A percentile compares a stretch with the other conserved stretches of the same genome.
Conservation (phyloP, 2,888 invertebrate species). For the Lasioglossum malachurum region DNA sequence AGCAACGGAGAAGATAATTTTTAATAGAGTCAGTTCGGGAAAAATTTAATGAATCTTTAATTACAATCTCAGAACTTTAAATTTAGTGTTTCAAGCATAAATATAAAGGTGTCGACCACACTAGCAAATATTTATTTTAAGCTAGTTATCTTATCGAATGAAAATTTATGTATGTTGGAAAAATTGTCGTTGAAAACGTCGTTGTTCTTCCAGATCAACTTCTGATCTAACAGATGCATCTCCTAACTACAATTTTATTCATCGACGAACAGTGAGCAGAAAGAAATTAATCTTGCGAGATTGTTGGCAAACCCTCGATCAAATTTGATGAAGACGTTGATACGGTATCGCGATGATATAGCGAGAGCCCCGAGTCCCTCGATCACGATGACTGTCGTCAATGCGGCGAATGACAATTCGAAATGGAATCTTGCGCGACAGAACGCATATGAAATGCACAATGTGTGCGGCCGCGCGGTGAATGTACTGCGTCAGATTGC, state of each 20-base stretch:
- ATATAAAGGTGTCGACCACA: too few species aligned
- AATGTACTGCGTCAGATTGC: conserved; percentile 15
- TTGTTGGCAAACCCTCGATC: background rate
- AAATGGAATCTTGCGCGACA: conserved; percentile 6
- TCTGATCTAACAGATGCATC: background rate
- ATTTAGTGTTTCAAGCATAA: too few species aligned
- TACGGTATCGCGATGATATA: background rate
- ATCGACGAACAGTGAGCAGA: background rate
- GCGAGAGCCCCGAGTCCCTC: background rate
- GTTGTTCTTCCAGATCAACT: background rate
- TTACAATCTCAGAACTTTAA: too few species aligned
- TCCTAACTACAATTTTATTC: too few species aligned
- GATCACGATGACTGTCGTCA: background rate
- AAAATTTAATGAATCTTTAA: too few species aligned
- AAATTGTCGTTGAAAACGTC: too few species aligned
- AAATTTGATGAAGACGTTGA: background rate
- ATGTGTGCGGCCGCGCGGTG: background rate
- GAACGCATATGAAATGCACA: conserved; percentile 11
- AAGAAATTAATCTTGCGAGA: background rate
- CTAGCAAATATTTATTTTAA: too few species aligned
- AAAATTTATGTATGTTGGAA: too few species aligned
- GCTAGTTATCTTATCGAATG: too few species aligned
- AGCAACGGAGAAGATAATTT: too few species aligned
- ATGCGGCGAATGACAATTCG: conserved; percentile 1
- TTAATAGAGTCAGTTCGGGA: too few species aligned